These are phyloP conservation scores for Endotricha flammealis DNA, from an alignment of 2,888 invertebrate species.

Conservation along the genomic window DNA sequence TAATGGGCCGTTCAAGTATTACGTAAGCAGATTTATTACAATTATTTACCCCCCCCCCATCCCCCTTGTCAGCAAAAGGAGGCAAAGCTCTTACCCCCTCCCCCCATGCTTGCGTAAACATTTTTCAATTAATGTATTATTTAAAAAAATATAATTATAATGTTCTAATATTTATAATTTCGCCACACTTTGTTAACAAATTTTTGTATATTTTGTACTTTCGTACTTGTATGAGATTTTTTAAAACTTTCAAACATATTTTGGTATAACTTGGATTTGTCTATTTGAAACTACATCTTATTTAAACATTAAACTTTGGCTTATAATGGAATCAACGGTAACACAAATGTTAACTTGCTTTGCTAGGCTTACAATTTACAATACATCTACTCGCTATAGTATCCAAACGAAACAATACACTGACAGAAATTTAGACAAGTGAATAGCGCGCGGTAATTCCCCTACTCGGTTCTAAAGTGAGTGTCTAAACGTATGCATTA, in stretches of 20 bases:
- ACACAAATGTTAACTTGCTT: conserved; percentile 14
- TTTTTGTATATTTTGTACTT: conserved; percentile 24
- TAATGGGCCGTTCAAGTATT: too few species aligned
- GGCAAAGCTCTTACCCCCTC: too few species aligned
- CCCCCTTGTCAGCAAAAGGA: too few species aligned
- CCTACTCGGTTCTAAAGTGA: conserved; percentile 16
- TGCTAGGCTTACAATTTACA: conserved; percentile 14
- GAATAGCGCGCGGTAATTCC: too few species aligned
- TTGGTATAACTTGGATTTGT: conserved; percentile 23
- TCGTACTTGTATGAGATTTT: conserved; percentile 22
- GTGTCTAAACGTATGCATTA: conserved; percentile 11
- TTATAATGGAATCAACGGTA: conserved; percentile 12
- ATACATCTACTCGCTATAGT: conserved; percentile 16
- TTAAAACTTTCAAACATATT: too few species aligned
- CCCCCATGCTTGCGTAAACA: too few species aligned
- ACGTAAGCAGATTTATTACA: too few species aligned
- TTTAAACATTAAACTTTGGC: conserved; percentile 14
- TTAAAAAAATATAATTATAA: too few species aligned
- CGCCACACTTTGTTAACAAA: conserved; percentile 23
- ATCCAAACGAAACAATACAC: conserved; percentile 14
- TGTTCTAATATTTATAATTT: conserved; percentile 24
- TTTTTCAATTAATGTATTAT: too few species aligned
- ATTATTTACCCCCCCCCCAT: too few species aligned
- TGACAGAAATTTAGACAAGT: conserved; percentile 13
- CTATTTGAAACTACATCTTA: conserved; percentile 21